These are phyloP conservation scores for Planiliza haematocheilus DNA, from an alignment of 2,113 vertebrate species.

Conservation along the genomic window DNA sequence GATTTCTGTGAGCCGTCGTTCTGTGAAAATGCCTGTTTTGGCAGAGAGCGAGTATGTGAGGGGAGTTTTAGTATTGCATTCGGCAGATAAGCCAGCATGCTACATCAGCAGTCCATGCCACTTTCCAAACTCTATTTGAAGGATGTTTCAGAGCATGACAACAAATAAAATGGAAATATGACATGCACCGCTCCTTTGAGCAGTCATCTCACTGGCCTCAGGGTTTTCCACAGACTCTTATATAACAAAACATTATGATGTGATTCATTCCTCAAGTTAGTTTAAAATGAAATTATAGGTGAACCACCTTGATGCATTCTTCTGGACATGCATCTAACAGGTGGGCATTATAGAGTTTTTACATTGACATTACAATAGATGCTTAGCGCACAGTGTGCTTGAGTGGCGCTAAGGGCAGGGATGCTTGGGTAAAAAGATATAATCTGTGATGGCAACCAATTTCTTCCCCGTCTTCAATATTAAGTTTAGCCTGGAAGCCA, in stretches of 20 bases:
- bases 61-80: constrained; percentile 54
- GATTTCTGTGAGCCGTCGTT: constrained; percentile 62
- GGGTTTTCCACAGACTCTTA: neutral
- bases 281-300: neutral
- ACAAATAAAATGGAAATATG: constrained; percentile 39
- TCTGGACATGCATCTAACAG: too few relatives aligned
- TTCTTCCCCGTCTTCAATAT: too few relatives aligned
- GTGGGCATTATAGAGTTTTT: too few relatives aligned
- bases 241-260: constrained; percentile 4
- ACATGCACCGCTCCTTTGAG: constrained; percentile 24
- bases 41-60: constrained; percentile 37
- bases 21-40: constrained; percentile 57
- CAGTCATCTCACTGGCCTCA: neutral
- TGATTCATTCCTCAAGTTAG: neutral
- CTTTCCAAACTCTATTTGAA: constrained; percentile 39
- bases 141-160: constrained; percentile 35
- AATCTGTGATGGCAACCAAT: too few relatives aligned
- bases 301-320: too few relatives aligned
- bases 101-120: constrained; percentile 52
- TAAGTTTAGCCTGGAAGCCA: too few relatives aligned
- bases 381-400: too few relatives aligned
- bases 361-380: too few relatives aligned
- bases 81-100: constrained; percentile 57
- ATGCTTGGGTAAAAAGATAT: too few relatives aligned
- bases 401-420: too few relatives aligned